phyloP scores from a whole-genome alignment of 2,888 invertebrate species.

The Nebria salina region DNA sequence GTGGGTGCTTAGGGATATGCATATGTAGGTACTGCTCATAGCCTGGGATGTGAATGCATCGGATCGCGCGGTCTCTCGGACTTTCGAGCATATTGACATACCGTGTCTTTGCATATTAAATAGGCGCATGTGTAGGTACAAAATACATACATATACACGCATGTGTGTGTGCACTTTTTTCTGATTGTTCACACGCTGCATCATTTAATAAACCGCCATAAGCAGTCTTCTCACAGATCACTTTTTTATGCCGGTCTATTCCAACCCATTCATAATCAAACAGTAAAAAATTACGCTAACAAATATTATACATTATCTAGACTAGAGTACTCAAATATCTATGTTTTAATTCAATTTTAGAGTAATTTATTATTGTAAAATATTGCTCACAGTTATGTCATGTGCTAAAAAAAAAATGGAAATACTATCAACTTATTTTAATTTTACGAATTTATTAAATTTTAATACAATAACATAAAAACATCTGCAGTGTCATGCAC shows the following conservation, averaged over 20 bases:
- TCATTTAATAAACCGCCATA: background rate
- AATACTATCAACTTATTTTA: too few species aligned
- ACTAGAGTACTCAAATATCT: too few species aligned
- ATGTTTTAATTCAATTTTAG: too few species aligned
- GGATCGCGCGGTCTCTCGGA: slow-evolving; percentile 6
- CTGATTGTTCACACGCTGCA: slow-evolving; percentile 2
- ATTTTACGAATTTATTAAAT: too few species aligned
- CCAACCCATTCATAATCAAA: background rate
- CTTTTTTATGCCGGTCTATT: background rate
- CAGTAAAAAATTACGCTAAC: background rate
- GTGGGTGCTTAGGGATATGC: background rate
- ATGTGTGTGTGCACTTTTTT: slow-evolving; percentile 4
- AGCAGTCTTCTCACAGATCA: background rate
- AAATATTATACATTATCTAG: too few species aligned
- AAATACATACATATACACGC: slow-evolving; percentile 4
- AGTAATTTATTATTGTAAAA: too few species aligned
- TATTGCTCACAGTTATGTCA: too few species aligned
- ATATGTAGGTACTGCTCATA: background rate
- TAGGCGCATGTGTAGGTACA: slow-evolving; percentile 48
- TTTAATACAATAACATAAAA: too few species aligned
- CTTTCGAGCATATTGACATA: slow-evolving; percentile 59
- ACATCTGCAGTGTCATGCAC: too few species aligned
- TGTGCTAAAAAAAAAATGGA: too few species aligned
- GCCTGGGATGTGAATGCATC: background rate
- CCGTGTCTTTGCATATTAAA: slow-evolving; percentile 64